Evolutionary conservation across 2,113 vertebrate genomes (phyloP), one percentile per base, ranked within the genome.

Genomic region (Gopherus flavomarginatus): DNA sequence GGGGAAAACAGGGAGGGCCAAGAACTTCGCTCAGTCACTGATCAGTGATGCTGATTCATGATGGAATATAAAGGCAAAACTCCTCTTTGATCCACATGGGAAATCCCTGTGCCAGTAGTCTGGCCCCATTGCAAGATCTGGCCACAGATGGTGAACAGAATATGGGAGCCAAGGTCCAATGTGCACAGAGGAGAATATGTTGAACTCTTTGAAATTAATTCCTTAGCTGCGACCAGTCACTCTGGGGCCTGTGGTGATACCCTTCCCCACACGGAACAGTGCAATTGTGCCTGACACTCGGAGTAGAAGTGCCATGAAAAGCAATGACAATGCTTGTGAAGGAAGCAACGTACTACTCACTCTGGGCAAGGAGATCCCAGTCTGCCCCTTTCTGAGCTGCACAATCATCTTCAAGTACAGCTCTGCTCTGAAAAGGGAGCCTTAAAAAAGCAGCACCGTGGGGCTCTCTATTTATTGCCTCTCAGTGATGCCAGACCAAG

Each of bases 11-110:
- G 10, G 6, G 94, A 53, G 5, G 75, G 54, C 21, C 1, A 0
- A 81, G 44, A 80, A 24, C 6, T 3, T 27, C 1, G 6, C 49
- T 10, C 0, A 1, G 62, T 29, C 90, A 62, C 1, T 0, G 1
- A 5, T 35, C 17, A 19, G 8, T 4, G 35, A 19, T 21, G 65
- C 9, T 44, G 11, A 26, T 42, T 24, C 42, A 8, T 26, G 13
- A 26, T 44, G 24, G 75, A 47, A 27, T 77, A 27, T 26, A 47
- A 44, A 77, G 22, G 75, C 42, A 44, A 77, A 77, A 24, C 47
- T 5, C 38, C 12, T 7, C 12, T 44, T 77, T 12, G 42, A 27
- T 26, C 75, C 75, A 77, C 75, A 26, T 47, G 75, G 42, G 42
- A 77, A 77, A 77, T 77, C 22, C 42, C 75, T 4, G 12, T 8